Conservation (phyloP, 2,797 vertebrate genomes). For the Hippocampus kuda region DNA sequence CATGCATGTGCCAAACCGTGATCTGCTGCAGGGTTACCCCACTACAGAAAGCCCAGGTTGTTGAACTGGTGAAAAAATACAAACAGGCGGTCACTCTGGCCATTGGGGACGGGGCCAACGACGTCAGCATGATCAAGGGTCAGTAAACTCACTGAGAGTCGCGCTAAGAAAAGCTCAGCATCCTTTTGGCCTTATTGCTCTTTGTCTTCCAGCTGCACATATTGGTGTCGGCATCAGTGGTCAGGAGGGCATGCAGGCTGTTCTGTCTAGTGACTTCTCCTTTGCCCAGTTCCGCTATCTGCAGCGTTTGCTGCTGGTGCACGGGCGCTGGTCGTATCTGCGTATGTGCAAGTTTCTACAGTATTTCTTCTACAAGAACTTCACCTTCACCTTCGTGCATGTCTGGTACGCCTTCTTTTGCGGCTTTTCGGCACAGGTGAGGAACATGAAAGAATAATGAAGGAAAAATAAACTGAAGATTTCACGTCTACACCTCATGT, state of each 20-base stretch:
- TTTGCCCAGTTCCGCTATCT: constrained; percentile 90
- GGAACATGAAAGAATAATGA: neutral
- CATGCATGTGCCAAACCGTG: constrained; percentile 84
- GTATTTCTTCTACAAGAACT: constrained; percentile 98
- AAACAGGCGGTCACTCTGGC: constrained; percentile 84
- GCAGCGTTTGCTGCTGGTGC: constrained; percentile 86
- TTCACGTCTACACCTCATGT: neutral
- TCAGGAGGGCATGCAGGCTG: constrained; percentile 90
- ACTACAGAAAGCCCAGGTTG: constrained; percentile 90
- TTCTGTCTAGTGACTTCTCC: constrained; percentile 84
- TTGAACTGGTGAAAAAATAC: constrained; percentile 86
- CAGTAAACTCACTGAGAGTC: constrained; percentile 42
- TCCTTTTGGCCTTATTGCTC: neutral
- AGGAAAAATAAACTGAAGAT: neutral
- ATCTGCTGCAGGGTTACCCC: constrained; percentile 93
- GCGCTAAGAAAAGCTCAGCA: neutral
- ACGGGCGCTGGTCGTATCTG: constrained; percentile 91
- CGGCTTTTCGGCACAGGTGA: constrained; percentile 94
- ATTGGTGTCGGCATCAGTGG: constrained; percentile 89
- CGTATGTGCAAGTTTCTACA: constrained; percentile 92
- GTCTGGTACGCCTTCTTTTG: constrained; percentile 96
- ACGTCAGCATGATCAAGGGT: constrained; percentile 96
- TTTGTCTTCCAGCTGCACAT: constrained; percentile 70
- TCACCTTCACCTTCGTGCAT: constrained; percentile 87
- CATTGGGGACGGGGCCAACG: constrained; percentile 87